Conservation (phyloP, 2,113 vertebrate species). For the Spermophilus dauricus region DNA sequence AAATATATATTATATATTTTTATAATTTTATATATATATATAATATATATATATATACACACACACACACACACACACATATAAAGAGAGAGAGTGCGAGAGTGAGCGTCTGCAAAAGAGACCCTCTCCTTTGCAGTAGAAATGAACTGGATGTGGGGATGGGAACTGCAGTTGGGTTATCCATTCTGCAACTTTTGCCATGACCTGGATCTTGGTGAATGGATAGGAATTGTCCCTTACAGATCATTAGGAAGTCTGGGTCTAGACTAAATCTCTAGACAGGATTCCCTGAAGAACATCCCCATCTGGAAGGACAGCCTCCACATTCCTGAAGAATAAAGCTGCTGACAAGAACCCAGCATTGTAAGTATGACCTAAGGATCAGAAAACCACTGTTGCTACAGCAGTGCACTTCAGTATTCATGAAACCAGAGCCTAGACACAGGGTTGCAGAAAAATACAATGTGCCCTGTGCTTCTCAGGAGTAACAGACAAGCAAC, state of each 20-base stretch:
- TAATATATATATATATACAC: too few relatives aligned
- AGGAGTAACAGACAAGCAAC: not conserved
- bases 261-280: not conserved
- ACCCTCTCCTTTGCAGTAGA: not conserved
- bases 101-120: not conserved
- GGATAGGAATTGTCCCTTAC: not conserved
- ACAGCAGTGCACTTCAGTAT: not conserved
- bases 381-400: not conserved
- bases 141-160: not conserved
- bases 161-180: not conserved
- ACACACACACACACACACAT: too few relatives aligned
- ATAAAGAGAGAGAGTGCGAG: too few relatives aligned
- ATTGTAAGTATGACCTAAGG: not conserved
- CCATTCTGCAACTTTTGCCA: not conserved
- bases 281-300: not conserved
- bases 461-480: too few relatives aligned
- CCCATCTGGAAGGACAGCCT: not conserved
- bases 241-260: not conserved
- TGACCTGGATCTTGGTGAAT: not conserved
- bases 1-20: too few relatives aligned
- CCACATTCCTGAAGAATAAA: not conserved
- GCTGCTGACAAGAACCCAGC: not conserved
- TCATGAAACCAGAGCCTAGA: not conserved
- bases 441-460: not conserved
- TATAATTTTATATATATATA: too few relatives aligned